phyloP scores from a whole-genome alignment of 2,888 invertebrate species.

The Myopa testacea region DNA sequence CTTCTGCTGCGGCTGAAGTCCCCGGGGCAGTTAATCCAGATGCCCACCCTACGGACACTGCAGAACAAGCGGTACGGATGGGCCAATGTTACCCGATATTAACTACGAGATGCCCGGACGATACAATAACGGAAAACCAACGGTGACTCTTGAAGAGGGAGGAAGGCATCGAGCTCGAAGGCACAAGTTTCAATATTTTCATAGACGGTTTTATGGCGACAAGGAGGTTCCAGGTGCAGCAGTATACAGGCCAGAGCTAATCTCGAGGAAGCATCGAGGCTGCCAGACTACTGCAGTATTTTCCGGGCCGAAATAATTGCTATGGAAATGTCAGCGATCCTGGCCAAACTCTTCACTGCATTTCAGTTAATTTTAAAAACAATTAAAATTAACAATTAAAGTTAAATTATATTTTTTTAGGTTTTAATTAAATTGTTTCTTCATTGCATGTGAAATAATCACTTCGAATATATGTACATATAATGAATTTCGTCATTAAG shows the following conservation, averaged over 20 bases:
- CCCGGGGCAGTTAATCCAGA: background rate
- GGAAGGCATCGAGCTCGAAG: background rate
- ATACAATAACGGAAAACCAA: background rate
- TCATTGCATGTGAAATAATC: too few species aligned
- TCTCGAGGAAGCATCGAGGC: background rate
- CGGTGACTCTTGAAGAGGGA: background rate
- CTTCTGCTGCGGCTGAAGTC: background rate
- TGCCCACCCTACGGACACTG: background rate
- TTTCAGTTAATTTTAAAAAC: too few species aligned
- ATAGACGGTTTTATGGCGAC: background rate
- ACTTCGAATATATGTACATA: too few species aligned
- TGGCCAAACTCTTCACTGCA: too few species aligned
- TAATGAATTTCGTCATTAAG: too few species aligned
- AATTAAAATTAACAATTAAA: too few species aligned
- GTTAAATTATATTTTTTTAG: too few species aligned
- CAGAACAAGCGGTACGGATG: background rate
- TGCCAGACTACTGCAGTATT: background rate
- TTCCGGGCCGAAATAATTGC: too few species aligned
- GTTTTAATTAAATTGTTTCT: too few species aligned
- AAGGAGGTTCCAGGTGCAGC: too few species aligned
- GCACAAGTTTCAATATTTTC: background rate
- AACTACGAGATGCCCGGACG: background rate
- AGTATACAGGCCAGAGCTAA: background rate
- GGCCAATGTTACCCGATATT: background rate
- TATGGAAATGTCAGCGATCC: too few species aligned